Evolutionary conservation across 2,888 invertebrate genomes (phyloP).

Genomic region (Colostygia pectinataria): DNA sequence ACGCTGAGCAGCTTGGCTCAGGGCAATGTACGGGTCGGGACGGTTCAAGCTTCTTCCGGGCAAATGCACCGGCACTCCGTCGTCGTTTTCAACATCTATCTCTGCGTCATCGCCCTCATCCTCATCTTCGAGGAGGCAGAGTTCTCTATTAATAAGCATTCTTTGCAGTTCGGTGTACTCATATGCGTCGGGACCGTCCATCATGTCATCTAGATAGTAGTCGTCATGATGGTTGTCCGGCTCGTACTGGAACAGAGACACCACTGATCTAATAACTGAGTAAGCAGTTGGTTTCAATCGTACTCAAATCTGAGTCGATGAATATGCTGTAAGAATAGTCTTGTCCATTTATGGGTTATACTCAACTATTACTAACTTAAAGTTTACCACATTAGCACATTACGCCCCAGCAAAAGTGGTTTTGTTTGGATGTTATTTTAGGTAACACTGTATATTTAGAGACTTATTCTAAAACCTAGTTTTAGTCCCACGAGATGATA

Average conservation of each 20-base stretch:
- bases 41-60: background rate
- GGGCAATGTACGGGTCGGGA: background rate
- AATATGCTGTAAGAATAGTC: background rate
- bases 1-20: background rate
- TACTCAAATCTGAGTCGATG: background rate
- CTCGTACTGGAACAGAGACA: constrained; percentile 24
- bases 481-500: background rate
- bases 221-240: constrained; percentile 3
- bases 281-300: constrained; percentile 9
- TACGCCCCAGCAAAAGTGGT: no score
- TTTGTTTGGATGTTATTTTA: no score
- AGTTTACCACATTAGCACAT: no score
- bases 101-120: background rate
- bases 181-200: background rate
- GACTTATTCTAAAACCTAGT: no score
- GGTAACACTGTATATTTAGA: no score
- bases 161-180: background rate
- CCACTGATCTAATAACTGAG: constrained; percentile 9
- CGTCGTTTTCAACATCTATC: background rate
- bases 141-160: background rate
- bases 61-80: constrained; percentile 1
- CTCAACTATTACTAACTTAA: no score
- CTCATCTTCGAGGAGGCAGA: background rate
- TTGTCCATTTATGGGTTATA: no score
- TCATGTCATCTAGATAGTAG: background rate